Evolutionary conservation across 64 coral and sea anemone species (phyloP).

Genomic region (Stylophora pistillata): DNA sequence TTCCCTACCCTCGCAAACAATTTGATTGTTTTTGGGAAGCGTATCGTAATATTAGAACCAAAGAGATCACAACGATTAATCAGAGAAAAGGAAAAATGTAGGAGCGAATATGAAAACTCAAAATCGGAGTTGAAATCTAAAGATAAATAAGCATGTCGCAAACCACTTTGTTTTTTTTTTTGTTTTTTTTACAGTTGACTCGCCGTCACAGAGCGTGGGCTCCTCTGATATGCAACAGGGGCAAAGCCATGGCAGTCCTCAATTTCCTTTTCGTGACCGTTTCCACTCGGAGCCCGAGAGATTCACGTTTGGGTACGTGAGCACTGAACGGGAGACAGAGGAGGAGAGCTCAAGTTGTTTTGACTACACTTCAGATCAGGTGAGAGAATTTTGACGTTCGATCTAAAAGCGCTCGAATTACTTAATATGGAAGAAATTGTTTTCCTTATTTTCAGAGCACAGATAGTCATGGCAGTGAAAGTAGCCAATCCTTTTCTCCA

Average conservation of each 20-base stretch:
- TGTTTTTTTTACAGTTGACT: neutral
- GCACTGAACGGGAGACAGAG: conserved; percentile 93
- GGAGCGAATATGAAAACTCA: too few relatives aligned
- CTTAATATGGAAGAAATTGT: neutral
- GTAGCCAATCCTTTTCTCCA: conserved; percentile 18
- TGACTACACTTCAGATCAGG: conserved; percentile 86
- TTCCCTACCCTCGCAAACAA: too few relatives aligned
- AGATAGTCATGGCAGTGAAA: conserved; percentile 73
- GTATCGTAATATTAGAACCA: too few relatives aligned
- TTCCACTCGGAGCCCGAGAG: conserved; percentile 40
- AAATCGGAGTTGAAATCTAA: neutral
- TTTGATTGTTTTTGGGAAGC: too few relatives aligned
- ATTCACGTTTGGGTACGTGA: conserved; percentile 90
- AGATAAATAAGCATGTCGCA: neutral
- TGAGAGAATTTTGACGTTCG: neutral
- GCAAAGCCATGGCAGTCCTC: neutral
- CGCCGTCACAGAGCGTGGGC: neutral
- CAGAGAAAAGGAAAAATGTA: too few relatives aligned
- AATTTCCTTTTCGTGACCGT: neutral
- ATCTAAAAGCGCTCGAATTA: too few relatives aligned
- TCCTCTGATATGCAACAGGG: neutral
- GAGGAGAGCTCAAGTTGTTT: conserved; percentile 84
- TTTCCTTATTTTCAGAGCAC: conserved; percentile 38
- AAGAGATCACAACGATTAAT: too few relatives aligned
- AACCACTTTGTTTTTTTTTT: neutral